These are phyloP conservation scores for Protobothrops mucrosquamatus DNA, from an alignment of 2,113 vertebrate species.

Conservation along the genomic window DNA sequence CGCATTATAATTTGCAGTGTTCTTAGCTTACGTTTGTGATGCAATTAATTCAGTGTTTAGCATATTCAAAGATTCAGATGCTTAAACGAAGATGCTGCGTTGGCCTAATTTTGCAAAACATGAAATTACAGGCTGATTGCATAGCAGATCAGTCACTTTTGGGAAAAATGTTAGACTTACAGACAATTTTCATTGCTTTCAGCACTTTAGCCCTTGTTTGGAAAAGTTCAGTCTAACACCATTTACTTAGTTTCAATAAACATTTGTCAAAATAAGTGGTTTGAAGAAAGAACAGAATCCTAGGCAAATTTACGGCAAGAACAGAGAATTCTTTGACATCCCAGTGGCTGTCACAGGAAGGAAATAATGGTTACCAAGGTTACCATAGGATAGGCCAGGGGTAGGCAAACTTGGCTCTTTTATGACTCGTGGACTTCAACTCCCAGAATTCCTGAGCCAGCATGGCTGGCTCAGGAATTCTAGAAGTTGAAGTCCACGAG, in stretches of 20 bases:
- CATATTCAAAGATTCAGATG: neutral
- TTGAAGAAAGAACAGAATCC: neutral
- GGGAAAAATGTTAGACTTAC: neutral
- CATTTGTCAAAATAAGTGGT: neutral
- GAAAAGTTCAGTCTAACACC: neutral
- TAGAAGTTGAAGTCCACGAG: too few relatives aligned
- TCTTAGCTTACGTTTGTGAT: neutral
- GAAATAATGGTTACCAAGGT: neutral
- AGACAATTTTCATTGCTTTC: neutral
- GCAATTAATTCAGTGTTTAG: neutral
- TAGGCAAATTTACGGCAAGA: neutral
- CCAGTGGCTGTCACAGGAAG: neutral
- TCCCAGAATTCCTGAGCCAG: too few relatives aligned
- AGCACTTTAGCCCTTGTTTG: neutral
- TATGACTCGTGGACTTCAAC: too few relatives aligned
- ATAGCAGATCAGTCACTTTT: neutral
- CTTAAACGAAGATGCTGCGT: neutral
- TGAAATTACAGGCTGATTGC: neutral
- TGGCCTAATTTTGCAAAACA: neutral
- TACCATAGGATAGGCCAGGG: neutral
- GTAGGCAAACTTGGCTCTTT: too few relatives aligned
- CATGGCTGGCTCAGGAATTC: too few relatives aligned
- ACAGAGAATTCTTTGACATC: neutral
- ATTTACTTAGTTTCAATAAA: neutral
- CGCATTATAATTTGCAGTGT: neutral